phyloP scores from a whole-genome alignment of 2,113 vertebrate species.

The Cyprinus carpio region DNA sequence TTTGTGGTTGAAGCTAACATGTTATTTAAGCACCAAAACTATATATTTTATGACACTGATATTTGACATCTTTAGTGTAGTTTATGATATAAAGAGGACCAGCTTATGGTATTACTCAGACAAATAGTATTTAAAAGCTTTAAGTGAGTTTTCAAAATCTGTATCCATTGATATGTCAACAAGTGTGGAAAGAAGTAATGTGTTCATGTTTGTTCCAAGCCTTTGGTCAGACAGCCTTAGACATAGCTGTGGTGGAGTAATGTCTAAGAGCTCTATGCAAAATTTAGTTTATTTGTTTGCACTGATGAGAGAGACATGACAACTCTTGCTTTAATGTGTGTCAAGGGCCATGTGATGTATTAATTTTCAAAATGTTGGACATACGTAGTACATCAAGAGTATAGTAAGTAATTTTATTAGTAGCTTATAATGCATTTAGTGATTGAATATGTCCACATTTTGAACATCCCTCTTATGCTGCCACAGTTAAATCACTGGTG shows the following conservation, averaged over 20 bases:
- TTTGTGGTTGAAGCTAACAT: background rate
- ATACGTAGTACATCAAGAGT: constrained; percentile 15
- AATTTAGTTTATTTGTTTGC: constrained; percentile 77
- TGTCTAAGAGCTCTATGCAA: constrained; percentile 66
- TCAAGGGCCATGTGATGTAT: constrained; percentile 42
- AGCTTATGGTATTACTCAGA: background rate
- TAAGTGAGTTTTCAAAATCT: background rate
- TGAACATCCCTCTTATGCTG: background rate
- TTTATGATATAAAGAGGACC: background rate
- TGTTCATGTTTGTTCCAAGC: constrained; percentile 64
- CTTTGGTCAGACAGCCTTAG: constrained; percentile 71
- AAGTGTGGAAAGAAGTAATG: constrained; percentile 54
- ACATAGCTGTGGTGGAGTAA: constrained; percentile 75
- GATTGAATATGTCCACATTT: background rate
- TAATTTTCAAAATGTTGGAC: constrained; percentile 39
- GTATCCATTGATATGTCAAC: constrained; percentile 48
- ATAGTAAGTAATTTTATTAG: background rate
- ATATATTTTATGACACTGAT: background rate
- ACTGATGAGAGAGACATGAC: constrained; percentile 68
- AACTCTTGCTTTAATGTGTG: constrained; percentile 64
- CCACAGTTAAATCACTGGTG: background rate
- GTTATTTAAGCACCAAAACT: background rate
- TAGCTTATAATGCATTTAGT: background rate
- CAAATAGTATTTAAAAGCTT: background rate
- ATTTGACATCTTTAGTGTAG: background rate